Base-by-base conservation (phyloP, 2,797 vertebrate species). In the Phrynocephalus guinanensis region DNA sequence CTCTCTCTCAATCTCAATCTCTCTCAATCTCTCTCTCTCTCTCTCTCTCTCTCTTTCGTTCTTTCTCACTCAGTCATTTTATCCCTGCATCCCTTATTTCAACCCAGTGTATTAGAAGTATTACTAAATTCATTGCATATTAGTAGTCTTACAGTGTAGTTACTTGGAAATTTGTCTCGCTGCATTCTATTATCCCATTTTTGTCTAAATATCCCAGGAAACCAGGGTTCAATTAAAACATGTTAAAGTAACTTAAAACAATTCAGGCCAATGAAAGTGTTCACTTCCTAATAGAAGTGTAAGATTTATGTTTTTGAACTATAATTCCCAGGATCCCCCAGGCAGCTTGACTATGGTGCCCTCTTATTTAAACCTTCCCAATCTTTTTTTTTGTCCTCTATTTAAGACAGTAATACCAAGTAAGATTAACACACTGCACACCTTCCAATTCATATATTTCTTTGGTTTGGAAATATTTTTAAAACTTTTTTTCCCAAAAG, bases 401-500 rank as follows among this genome's bases (percentile, higher is more conserved):
- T 56, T 18, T 90, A 91, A 10, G 56, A 86, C 82, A 66, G 67
- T 91, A 91, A 85, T 68, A 79, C 56, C 82, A 30, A 4, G 0
- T 0, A 15, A 79, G 75, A 84, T 28, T 77, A 5, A 82, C 15
- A 44, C 85, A 24, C 10, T 67, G n/a, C 22, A 8, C 26, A 7
- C 52, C 24, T 30, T 48, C 24, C 0, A 15, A 3, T 82, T 87
- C 56, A 67, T 89, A 38, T 38, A 86, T 94, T 92, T 83, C 78
- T 15, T 8, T 30, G 80, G 71, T 50, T 10, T 85, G 56, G 44
- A 93, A 87, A 79, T 28, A 5, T 0, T 0, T 89, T 80, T 79
- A 75, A 26, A 60, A 8, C 87, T 11, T 71, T n/a, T n/a, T 26
- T 7, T 93, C 48, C 90, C 38, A 95, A 93, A 95, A 99, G 99